These are phyloP conservation scores for Catharus bicknelli DNA, from an alignment of 2,113 vertebrate species.

Conservation along the genomic window DNA sequence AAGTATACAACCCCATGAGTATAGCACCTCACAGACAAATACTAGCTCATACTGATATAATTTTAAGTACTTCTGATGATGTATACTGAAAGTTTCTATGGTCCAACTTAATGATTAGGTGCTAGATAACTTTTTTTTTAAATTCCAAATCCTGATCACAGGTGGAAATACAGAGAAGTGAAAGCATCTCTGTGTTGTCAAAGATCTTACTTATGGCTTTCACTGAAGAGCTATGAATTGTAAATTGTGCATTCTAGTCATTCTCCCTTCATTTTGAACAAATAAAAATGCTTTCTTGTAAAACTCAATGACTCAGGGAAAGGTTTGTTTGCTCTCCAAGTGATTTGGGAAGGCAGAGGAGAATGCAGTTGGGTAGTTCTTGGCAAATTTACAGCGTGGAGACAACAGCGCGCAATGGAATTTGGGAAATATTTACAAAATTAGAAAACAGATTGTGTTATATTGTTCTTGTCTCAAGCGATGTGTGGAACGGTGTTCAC, in stretches of 20 bases:
- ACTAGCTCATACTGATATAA: neutral
- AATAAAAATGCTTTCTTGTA: constrained; percentile 36
- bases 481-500: neutral
- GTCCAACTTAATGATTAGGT: neutral
- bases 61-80: neutral
- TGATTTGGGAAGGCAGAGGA: constrained; percentile 48
- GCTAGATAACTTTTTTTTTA: neutral
- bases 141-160: neutral
- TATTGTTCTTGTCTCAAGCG: constrained; percentile 37
- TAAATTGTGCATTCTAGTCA: constrained; percentile 25
- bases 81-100: neutral
- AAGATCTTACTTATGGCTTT: neutral
- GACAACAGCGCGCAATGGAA: constrained; percentile 52
- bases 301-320: constrained; percentile 44
- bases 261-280: constrained; percentile 10
- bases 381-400: constrained; percentile 27
- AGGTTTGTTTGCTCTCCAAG: constrained; percentile 45
- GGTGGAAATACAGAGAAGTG: neutral
- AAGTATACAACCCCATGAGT: neutral
- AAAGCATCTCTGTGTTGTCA: neutral
- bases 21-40: neutral
- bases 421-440: constrained; percentile 71
- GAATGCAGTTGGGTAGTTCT: constrained; percentile 57
- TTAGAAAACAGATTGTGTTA: constrained; percentile 44
- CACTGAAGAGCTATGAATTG: neutral